phyloP scores from a whole-genome alignment of 2,113 vertebrate genomes.

The Orthonyx spaldingii region DNA sequence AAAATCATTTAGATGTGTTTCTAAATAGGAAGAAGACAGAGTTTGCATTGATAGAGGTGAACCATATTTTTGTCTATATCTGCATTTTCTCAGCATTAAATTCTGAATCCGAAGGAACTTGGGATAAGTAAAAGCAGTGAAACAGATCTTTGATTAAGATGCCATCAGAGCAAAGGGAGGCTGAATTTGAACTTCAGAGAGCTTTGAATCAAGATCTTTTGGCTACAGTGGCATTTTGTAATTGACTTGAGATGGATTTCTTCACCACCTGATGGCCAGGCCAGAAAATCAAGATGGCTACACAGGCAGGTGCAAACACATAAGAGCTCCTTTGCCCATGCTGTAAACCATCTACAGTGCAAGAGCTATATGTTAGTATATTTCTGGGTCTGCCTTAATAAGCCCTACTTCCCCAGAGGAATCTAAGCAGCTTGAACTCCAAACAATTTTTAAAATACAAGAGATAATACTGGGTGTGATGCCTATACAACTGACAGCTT shows the following conservation, averaged over 20 bases:
- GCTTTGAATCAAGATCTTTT: not conserved
- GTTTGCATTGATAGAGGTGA: not conserved
- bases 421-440: not conserved
- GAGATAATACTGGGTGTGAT: not conserved
- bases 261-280: not conserved
- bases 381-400: not conserved
- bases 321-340: not conserved
- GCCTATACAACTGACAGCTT: not conserved
- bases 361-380: not conserved
- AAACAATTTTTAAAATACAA: not conserved
- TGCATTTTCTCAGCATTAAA: not conserved
- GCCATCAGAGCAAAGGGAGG: not conserved
- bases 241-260: not conserved
- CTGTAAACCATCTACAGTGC: not conserved
- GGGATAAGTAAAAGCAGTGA: not conserved
- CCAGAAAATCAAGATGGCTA: not conserved
- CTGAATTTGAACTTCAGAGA: not conserved
- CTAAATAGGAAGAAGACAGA: not conserved
- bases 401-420: not conserved
- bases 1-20: not conserved
- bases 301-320: not conserved
- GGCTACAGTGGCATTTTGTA: not conserved
- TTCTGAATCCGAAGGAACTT: not conserved
- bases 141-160: not conserved
- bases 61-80: not conserved